These are phyloP conservation scores for Tribolium freemani DNA, from an alignment of 2,888 invertebrate species.

Conservation along the genomic window DNA sequence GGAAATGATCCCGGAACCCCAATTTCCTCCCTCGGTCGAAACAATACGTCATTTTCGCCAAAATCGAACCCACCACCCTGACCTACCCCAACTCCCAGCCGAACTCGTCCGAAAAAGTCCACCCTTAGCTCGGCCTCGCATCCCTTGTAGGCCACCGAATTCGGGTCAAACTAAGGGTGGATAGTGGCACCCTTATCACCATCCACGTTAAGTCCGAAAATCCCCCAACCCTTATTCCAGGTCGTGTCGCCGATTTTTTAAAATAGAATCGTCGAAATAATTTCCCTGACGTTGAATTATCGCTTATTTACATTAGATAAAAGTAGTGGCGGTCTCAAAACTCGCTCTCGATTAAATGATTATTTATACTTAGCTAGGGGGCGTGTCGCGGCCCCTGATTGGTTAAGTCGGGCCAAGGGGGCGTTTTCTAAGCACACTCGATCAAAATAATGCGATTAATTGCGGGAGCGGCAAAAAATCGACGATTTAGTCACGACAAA, in stretches of 20 bases:
- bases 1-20: constrained; percentile 10
- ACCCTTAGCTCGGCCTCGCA: neutral
- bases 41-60: constrained; percentile 13
- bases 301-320: constrained; percentile 4
- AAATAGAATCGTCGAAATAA: constrained; percentile 4
- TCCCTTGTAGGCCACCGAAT: constrained; percentile 32
- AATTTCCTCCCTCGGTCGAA: constrained; percentile 15
- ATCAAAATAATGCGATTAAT: constrained; percentile 35
- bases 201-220: neutral
- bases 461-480: neutral
- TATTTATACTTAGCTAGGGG: constrained; percentile 30
- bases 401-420: constrained; percentile 39
- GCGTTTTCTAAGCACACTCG: constrained; percentile 41
- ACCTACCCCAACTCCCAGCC: constrained; percentile 9
- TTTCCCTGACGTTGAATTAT: constrained; percentile 11
- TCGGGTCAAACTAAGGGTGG: constrained; percentile 35
- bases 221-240: neutral
- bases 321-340: constrained; percentile 13
- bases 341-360: constrained; percentile 18
- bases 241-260: neutral
- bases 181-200: constrained; percentile 1
- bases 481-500: neutral
- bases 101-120: neutral
- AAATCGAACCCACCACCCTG: constrained; percentile 10
- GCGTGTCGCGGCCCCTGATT: constrained; percentile 44